Percentiles rank a stretch among this genome's conserved stretches.
phyloP scores from a whole-genome alignment of 2,797 vertebrate species.

The Epinephelus coioides region DNA sequence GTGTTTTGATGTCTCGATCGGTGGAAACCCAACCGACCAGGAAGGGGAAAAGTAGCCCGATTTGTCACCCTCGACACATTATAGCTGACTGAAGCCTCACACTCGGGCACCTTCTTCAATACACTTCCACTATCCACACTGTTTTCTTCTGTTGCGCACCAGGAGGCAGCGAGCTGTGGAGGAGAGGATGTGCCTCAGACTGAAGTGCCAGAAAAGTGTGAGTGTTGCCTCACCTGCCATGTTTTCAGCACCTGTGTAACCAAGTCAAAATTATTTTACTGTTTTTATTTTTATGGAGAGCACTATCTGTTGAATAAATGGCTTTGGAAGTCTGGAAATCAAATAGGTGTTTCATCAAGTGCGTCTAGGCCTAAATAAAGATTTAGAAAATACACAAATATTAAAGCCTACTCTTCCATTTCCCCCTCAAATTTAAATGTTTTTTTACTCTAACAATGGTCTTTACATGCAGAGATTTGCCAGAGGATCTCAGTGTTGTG shows the following conservation, averaged over 20 bases:
- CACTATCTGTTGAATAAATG: rapidly evolving
- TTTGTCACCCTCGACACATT: slow-evolving; percentile 75
- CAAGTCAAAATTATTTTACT: not conserved
- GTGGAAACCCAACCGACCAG: slow-evolving; percentile 64
- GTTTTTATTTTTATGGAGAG: too few relatives aligned
- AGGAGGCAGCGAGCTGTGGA: slow-evolving; percentile 56
- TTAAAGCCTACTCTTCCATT: too few relatives aligned
- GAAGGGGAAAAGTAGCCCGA: slow-evolving; percentile 56
- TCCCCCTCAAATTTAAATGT: not conserved
- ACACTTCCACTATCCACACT: slow-evolving; percentile 62
- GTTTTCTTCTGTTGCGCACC: slow-evolving; percentile 48
- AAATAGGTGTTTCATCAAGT: not conserved
- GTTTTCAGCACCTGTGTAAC: not conserved
- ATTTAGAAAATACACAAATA: too few relatives aligned
- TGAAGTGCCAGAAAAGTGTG: slow-evolving; percentile 4
- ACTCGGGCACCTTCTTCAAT: slow-evolving; percentile 42
- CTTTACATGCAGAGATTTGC: not conserved
- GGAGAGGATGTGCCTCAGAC: slow-evolving; percentile 77
- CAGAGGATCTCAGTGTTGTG: not conserved
- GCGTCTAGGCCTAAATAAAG: not conserved
- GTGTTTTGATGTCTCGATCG: slow-evolving; percentile 77
- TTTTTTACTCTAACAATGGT: not conserved
- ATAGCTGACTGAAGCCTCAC: too few relatives aligned
- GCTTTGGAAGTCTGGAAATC: not conserved
- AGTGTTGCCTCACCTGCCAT: slow-evolving; percentile 22